Percentiles rank a stretch among this genome's conserved stretches.
phyloP scores from a whole-genome alignment of 1,140 invertebrate genomes.

The Neodiprion virginianus region DNA sequence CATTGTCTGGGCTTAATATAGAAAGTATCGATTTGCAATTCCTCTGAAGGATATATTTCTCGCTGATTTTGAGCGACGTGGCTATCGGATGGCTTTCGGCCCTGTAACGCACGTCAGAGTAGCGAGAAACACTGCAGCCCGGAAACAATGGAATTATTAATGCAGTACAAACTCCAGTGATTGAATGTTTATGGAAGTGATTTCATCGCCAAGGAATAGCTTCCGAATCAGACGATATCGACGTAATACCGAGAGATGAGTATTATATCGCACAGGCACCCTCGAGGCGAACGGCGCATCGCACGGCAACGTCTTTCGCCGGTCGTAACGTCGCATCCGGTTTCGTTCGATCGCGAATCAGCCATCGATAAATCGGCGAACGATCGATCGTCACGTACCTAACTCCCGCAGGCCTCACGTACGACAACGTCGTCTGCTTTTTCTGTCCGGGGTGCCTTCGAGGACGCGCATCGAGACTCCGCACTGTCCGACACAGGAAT shows the following conservation, averaged over 20 bases:
- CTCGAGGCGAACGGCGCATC: slow-evolving; percentile 8
- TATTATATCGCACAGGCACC: too few relatives aligned
- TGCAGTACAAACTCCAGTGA: too few relatives aligned
- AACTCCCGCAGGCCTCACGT: slow-evolving; percentile 34
- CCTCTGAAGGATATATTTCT: too few relatives aligned
- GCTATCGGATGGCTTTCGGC: too few relatives aligned
- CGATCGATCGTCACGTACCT: slow-evolving; percentile 45
- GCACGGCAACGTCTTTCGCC: slow-evolving; percentile 27
- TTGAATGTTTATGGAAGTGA: too few relatives aligned
- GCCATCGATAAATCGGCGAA: slow-evolving; percentile 41
- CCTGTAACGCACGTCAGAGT: too few relatives aligned
- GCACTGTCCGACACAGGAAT: slow-evolving; percentile 4
- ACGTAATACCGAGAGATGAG: neutral
- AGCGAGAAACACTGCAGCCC: too few relatives aligned
- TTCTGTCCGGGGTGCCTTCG: slow-evolving; percentile 16
- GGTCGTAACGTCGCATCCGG: slow-evolving; percentile 36
- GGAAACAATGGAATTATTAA: too few relatives aligned
- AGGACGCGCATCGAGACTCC: slow-evolving; percentile 20
- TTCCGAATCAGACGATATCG: neutral
- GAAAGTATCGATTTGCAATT: too few relatives aligned
- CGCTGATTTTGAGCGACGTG: too few relatives aligned
- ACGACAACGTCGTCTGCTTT: slow-evolving; percentile 16
- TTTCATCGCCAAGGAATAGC: neutral
- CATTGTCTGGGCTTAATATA: too few relatives aligned
- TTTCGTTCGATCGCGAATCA: slow-evolving; percentile 30